A percentile compares a stretch with the other conserved stretches of the same genome.
Evolutionary conservation across 2,888 invertebrate genomes (phyloP).

Genomic region (Ditylenchus weischeri): DNA sequence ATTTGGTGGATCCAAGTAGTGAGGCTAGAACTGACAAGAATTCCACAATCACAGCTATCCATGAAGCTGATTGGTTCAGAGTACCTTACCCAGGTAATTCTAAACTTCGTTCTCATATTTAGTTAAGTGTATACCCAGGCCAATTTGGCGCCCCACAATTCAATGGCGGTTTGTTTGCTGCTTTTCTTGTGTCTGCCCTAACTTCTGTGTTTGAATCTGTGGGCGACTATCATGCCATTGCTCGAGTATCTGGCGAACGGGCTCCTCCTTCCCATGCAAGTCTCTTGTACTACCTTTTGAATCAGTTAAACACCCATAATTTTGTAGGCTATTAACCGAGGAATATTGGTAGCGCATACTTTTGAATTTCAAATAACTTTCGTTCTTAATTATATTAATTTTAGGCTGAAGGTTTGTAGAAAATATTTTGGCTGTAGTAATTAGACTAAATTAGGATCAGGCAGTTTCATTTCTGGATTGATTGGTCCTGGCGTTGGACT

Average conservation of each 20-base stretch:
- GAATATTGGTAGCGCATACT: constrained; percentile 78
- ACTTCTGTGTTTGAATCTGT: constrained; percentile 55
- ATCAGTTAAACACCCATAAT: too few relatives aligned
- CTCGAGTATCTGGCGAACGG: constrained; percentile 70
- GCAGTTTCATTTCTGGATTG: constrained; percentile 76
- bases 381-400: neutral
- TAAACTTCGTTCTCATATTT: neutral
- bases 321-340: constrained; percentile 70
- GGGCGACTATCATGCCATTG: constrained; percentile 79
- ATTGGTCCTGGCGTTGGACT: constrained; percentile 84
- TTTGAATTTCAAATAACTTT: neutral
- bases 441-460: constrained; percentile 32
- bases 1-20: constrained; percentile 40
- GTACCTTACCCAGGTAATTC: constrained; percentile 49
- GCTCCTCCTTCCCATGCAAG: constrained; percentile 77
- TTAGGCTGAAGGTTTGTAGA: constrained; percentile 1
- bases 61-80: constrained; percentile 45
- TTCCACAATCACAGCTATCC: constrained; percentile 42
- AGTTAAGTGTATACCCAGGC: constrained; percentile 26
- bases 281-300: too few relatives aligned
- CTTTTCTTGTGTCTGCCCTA: constrained; percentile 52
- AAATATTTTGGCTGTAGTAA: too few relatives aligned
- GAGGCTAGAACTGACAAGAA: constrained; percentile 53
- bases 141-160: constrained; percentile 52
- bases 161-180: constrained; percentile 47